A percentile compares a stretch with the other conserved stretches of the same genome.
phyloP scores from a whole-genome alignment of 1,140 invertebrate species.

The Brachionus rubens region DNA sequence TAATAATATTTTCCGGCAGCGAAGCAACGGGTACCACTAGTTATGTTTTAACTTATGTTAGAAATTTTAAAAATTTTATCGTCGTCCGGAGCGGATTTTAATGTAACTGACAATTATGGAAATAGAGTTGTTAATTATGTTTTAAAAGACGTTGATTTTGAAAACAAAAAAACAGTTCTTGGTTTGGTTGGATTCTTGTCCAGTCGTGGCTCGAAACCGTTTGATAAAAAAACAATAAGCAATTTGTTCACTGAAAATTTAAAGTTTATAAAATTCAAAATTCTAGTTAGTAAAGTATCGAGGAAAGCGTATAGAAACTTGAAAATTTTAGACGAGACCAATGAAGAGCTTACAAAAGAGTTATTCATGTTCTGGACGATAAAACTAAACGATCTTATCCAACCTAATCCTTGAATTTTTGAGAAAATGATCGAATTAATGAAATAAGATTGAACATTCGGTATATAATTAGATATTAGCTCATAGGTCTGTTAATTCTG shows the following conservation, averaged over 20 bases:
- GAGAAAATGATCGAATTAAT: not conserved
- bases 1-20: no score
- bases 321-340: not conserved
- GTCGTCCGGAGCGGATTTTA: constrained; percentile 12
- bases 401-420: not conserved
- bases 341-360: not conserved
- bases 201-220: not conserved
- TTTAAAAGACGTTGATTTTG: constrained; percentile 18
- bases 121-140: not conserved
- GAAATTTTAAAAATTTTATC: constrained; percentile 1
- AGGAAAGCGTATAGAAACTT: not conserved
- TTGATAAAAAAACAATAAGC: not conserved
- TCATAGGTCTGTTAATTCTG: no score
- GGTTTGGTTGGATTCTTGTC: not conserved
- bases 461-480: no score
- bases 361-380: constrained; percentile 1
- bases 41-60: no score
- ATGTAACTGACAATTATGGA: not conserved
- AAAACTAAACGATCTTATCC: not conserved
- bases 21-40: no score
- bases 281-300: not conserved
- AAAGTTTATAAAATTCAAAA: constrained; percentile 9
- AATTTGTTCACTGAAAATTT: not conserved
- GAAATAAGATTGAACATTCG: no score
- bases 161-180: not conserved